These are phyloP conservation scores for Falco berigora DNA, from an alignment of 2,797 vertebrate species.

Conservation along the genomic window DNA sequence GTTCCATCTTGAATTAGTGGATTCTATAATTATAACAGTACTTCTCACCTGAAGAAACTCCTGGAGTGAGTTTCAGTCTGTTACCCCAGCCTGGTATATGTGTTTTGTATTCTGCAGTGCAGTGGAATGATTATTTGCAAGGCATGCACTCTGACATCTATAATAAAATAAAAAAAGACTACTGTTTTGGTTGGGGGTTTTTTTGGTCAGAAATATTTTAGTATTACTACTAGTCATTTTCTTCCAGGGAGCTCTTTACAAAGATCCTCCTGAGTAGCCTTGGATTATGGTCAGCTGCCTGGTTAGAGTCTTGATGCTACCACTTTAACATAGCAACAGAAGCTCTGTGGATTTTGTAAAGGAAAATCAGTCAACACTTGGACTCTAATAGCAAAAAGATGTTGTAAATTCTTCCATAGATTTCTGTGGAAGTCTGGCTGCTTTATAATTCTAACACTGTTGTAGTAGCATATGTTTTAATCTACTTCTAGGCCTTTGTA, in stretches of 20 bases:
- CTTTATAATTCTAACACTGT: neutral
- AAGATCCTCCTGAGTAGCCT: neutral
- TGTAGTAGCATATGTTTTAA: neutral
- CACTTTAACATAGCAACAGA: neutral
- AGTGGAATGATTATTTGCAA: neutral
- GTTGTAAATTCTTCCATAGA: neutral
- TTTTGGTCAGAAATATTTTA: neutral
- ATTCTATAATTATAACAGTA: neutral
- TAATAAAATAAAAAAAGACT: neutral
- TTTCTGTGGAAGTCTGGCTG: neutral
- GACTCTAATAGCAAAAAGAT: neutral
- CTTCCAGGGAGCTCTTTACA: neutral
- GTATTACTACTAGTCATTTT: neutral
- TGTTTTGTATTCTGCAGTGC: neutral
- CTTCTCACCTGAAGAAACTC: neutral
- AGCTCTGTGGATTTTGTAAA: neutral
- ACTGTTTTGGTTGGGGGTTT: neutral
- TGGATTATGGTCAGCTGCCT: neutral
- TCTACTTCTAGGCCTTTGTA: neutral
- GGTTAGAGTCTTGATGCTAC: neutral
- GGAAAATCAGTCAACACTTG: neutral
- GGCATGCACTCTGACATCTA: neutral
- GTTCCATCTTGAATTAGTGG: neutral
- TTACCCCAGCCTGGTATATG: neutral
- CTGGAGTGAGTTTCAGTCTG: neutral